Percentiles rank a stretch among this genome's conserved stretches.
These are phyloP conservation scores for Sminthurinus aureus DNA, from an alignment of 2,888 invertebrate species.

Conservation along the genomic window DNA sequence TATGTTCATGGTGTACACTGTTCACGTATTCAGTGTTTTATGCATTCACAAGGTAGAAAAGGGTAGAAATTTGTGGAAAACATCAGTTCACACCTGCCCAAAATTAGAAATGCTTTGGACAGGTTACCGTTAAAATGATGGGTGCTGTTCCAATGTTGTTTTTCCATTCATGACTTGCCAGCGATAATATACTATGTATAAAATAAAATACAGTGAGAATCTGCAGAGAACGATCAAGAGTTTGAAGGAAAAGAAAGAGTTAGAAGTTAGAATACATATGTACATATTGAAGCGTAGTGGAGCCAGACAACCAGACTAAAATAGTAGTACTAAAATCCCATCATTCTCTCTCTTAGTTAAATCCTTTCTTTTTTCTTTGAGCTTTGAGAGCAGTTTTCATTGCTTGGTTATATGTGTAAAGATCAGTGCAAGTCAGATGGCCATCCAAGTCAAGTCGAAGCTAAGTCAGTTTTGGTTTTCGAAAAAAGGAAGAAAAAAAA, in stretches of 20 bases:
- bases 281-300: neutral
- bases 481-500: too few relatives aligned
- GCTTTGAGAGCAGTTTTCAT: neutral
- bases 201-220: neutral
- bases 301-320: neutral
- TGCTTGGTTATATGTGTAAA: neutral
- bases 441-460: too few relatives aligned
- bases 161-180: constrained; percentile 16
- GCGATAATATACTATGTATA: neutral
- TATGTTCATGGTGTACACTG: too few relatives aligned
- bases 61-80: constrained; percentile 23
- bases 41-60: neutral
- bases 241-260: neutral
- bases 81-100: constrained; percentile 43
- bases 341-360: constrained; percentile 9
- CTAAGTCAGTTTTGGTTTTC: too few relatives aligned
- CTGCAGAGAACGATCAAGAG: neutral
- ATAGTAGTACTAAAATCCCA: neutral
- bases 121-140: neutral
- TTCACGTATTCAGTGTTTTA: too few relatives aligned
- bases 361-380: constrained; percentile 1
- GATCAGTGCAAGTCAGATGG: too few relatives aligned
- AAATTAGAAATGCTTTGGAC: constrained; percentile 38
- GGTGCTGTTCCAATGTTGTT: neutral
- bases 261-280: neutral